Conservation (phyloP, 2,797 vertebrate genomes). For the Cichlasoma orientale region DNA sequence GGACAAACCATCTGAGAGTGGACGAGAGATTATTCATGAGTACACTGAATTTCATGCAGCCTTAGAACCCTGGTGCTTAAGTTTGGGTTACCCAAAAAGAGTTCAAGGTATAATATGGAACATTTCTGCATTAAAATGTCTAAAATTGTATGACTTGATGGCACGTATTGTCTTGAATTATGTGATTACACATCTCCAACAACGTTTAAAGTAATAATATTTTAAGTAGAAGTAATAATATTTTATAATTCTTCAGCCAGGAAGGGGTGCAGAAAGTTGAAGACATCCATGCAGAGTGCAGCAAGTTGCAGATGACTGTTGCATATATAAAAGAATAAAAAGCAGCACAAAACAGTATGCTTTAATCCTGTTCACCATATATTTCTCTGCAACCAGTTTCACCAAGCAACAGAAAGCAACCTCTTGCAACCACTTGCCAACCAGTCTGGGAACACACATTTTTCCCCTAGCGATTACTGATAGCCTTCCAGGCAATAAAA, state of each 20-base stretch:
- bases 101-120: not conserved
- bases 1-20: not conserved
- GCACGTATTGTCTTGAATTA: not conserved
- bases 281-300: not conserved
- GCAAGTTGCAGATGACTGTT: no score
- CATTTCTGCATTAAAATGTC: not conserved
- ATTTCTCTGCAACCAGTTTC: not conserved
- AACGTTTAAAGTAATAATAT: not conserved
- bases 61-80: not conserved
- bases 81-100: not conserved
- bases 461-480: not conserved
- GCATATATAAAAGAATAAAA: not conserved
- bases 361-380: not conserved
- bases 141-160: not conserved
- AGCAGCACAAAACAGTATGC: not conserved
- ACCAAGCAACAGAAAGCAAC: not conserved
- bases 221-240: not conserved
- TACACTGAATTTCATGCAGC: not conserved
- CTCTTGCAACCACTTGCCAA: not conserved
- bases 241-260: not conserved
- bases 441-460: not conserved
- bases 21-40: not conserved
- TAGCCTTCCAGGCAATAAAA: not conserved
- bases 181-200: not conserved
- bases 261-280: not conserved